Conservation (phyloP, 2,888 invertebrate species). For the Frankliniella intonsa region DNA sequence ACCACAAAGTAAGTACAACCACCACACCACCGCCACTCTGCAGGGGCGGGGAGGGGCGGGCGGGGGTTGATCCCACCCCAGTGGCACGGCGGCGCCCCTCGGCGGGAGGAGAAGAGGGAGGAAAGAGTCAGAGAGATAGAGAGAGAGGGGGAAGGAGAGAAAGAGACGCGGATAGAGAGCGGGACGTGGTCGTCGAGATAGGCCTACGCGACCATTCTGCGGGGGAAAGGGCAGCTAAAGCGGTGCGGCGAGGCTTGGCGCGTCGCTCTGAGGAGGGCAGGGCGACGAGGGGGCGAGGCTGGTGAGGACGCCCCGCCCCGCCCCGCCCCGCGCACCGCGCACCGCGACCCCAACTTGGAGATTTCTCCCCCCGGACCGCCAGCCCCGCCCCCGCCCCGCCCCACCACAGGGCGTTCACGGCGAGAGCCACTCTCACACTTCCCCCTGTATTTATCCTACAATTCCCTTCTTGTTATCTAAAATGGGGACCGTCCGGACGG, state of each 20-base stretch:
- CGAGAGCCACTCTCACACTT: slow-evolving; percentile 14
- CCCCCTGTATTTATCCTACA: slow-evolving; percentile 24
- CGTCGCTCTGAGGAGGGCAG: background rate
- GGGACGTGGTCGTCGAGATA: background rate
- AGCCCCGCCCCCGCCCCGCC: background rate
- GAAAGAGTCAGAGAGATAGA: too few species aligned
- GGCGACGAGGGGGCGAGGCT: background rate
- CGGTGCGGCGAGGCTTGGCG: background rate
- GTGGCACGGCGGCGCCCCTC: too few species aligned
- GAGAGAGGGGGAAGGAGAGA: too few species aligned
- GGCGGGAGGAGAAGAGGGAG: too few species aligned
- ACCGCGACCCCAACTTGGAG: slow-evolving; percentile 1
- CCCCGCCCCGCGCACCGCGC: background rate
- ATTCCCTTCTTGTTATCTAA: slow-evolving; percentile 27
- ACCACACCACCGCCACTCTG: background rate
- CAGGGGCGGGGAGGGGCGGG: background rate
- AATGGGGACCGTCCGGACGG: background rate
- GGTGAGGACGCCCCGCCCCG: too few species aligned
- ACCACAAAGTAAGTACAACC: slow-evolving; percentile 21
- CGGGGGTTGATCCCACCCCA: background rate
- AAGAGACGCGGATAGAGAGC: background rate
- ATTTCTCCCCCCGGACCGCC: background rate
- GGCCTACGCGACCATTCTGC: slow-evolving; percentile 3
- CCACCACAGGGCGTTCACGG: background rate
- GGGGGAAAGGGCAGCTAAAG: background rate